Conservation (phyloP, 1,140 invertebrate genomes). For the Bicyclus anynana region DNA sequence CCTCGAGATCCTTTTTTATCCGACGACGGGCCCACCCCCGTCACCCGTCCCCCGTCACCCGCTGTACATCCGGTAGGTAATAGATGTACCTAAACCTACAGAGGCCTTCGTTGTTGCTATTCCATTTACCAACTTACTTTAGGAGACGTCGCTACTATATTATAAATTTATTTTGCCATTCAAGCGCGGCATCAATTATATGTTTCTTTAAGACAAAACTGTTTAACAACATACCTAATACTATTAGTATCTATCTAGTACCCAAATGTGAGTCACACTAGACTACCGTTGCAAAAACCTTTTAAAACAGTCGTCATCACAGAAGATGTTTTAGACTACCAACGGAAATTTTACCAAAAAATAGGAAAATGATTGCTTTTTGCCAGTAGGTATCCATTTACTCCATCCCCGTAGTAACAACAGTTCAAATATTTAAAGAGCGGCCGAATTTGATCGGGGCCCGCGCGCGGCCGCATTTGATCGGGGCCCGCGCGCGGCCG, state of each 20-base stretch:
- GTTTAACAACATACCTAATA: too few species aligned
- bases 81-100: neutral
- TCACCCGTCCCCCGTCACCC: conserved; percentile 25
- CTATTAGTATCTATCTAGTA: too few species aligned
- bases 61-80: conserved; percentile 3
- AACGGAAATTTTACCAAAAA: too few species aligned
- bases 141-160: too few species aligned
- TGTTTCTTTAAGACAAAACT: too few species aligned
- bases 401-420: conserved; percentile 27
- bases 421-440: conserved; percentile 69
- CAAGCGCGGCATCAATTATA: too few species aligned
- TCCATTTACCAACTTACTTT: neutral
- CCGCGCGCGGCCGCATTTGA: conserved; percentile 58
- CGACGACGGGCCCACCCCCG: conserved; percentile 47
- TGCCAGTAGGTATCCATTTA: conserved; percentile 19
- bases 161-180: too few species aligned
- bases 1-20: conserved; percentile 71
- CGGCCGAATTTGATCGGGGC: conserved; percentile 51
- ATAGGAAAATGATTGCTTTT: conserved; percentile 1
- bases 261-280: too few species aligned
- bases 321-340: too few species aligned
- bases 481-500: conserved; percentile 40
- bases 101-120: neutral
- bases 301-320: too few species aligned
- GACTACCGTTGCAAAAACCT: too few species aligned